Evolutionary conservation across 2,797 vertebrate species (phyloP).

Genomic region (Coranthus polyacanthus): DNA sequence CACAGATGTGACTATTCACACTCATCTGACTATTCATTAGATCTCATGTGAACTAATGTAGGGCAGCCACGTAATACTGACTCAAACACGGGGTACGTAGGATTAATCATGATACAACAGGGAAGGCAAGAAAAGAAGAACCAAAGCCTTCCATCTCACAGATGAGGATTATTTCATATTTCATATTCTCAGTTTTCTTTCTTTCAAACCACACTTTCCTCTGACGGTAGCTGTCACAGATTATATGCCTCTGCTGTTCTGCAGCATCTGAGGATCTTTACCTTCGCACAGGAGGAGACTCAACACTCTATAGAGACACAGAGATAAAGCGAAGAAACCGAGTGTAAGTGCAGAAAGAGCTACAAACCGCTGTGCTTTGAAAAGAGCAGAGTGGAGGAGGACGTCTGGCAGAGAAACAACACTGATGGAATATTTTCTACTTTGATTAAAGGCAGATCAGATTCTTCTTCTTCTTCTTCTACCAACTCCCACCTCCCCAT

Average conservation of each 20-base stretch:
- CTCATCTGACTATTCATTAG: too few relatives aligned
- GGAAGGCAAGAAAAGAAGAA: slow-evolving; percentile 8
- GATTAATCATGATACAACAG: too few relatives aligned
- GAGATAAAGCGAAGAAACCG: slow-evolving; percentile 31
- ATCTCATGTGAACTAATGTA: too few relatives aligned
- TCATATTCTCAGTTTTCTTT: slow-evolving; percentile 18
- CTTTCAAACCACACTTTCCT: slow-evolving; percentile 7
- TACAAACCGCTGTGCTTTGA: slow-evolving; percentile 51
- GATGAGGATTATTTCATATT: slow-evolving; percentile 34
- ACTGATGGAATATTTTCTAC: slow-evolving; percentile 62
- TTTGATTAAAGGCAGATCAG: slow-evolving; percentile 70
- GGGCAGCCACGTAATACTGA: too few relatives aligned
- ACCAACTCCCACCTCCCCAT: slow-evolving; percentile 28
- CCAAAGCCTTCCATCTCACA: neutral
- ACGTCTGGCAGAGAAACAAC: slow-evolving; percentile 43
- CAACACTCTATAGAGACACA: slow-evolving; percentile 28
- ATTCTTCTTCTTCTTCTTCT: slow-evolving; percentile 40
- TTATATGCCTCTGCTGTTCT: slow-evolving; percentile 3
- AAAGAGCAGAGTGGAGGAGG: slow-evolving; percentile 58
- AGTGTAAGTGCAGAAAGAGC: slow-evolving; percentile 34
- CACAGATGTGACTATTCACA: too few relatives aligned
- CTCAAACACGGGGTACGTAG: too few relatives aligned
- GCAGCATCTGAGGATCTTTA: slow-evolving; percentile 37
- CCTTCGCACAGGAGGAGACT: slow-evolving; percentile 33
- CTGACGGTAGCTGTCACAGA: neutral